Percentiles rank a stretch among this genome's conserved stretches.
Conservation (phyloP, 2,888 invertebrate genomes). For the Agelastica alni region DNA sequence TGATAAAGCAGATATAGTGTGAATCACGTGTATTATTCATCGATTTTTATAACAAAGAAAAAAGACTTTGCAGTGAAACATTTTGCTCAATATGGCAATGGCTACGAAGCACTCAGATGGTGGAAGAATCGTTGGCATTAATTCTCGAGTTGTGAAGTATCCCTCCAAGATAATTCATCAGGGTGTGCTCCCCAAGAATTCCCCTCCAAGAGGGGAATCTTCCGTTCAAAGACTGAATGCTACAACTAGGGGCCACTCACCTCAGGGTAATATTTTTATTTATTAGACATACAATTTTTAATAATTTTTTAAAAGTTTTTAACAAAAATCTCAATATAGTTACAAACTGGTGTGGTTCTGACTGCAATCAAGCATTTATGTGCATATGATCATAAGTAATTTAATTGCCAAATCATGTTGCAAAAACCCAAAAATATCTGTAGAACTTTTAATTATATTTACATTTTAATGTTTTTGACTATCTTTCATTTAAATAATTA, state of each 20-base stretch:
- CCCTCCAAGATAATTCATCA: conserved; percentile 30
- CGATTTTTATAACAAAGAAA: conserved; percentile 28
- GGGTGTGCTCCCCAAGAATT: conserved; percentile 30
- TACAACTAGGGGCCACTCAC: conserved; percentile 34
- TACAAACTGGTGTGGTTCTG: too few relatives aligned
- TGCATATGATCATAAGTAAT: too few relatives aligned
- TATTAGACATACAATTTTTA: too few relatives aligned
- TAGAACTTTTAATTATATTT: too few relatives aligned
- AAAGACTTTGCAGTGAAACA: conserved; percentile 30
- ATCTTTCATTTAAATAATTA: too few relatives aligned
- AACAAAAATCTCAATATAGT: too few relatives aligned
- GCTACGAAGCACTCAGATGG: conserved; percentile 48
- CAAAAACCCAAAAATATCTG: too few relatives aligned
- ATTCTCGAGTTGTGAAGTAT: conserved; percentile 26
- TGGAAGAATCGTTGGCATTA: conserved; percentile 36
- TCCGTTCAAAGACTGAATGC: conserved; percentile 37
- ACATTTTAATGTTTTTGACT: too few relatives aligned
- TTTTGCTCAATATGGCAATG: conserved; percentile 44
- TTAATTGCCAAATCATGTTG: too few relatives aligned
- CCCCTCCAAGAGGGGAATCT: conserved; percentile 31
- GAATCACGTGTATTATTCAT: conserved; percentile 14
- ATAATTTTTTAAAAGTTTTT: too few relatives aligned
- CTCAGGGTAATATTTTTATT: conserved; percentile 27
- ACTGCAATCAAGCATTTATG: too few relatives aligned
- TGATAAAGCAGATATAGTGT: conserved; percentile 45